Conservation (phyloP, 2,888 invertebrate genomes). For the Epistrophe eligans region DNA sequence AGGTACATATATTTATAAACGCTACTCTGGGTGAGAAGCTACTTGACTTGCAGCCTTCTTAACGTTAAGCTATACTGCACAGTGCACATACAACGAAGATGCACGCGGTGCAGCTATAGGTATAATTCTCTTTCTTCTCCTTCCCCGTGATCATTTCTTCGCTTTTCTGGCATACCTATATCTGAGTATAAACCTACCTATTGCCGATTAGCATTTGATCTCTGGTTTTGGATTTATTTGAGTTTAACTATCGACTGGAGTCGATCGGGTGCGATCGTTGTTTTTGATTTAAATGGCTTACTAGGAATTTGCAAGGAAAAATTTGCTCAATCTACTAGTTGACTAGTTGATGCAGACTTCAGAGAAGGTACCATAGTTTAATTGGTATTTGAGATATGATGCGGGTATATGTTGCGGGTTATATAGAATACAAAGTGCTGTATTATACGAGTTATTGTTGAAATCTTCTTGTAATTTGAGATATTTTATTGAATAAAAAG, state of each 20-base stretch:
- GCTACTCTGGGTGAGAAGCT: conserved; percentile 26
- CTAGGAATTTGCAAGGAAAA: conserved; percentile 67
- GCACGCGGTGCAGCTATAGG: conserved; percentile 4
- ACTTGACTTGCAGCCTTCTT: conserved; percentile 7
- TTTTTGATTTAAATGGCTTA: conserved; percentile 65
- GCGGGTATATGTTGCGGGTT: conserved; percentile 32
- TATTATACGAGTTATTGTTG: background rate
- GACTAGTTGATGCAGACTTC: conserved; percentile 13
- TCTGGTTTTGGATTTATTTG: conserved; percentile 69
- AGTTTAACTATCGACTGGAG: conserved; percentile 51
- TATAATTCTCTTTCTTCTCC: background rate
- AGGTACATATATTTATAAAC: too few species aligned
- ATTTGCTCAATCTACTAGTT: conserved; percentile 57
- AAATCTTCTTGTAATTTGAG: background rate
- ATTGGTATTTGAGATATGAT: conserved; percentile 68
- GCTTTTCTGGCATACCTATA: conserved; percentile 50
- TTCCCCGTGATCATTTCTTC: background rate
- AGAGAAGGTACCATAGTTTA: conserved; percentile 32
- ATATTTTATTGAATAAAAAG: background rate
- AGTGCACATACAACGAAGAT: conserved; percentile 20
- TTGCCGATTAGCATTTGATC: conserved; percentile 74
- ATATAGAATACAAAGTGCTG: background rate
- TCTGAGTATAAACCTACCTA: background rate
- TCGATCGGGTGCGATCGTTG: conserved; percentile 67
- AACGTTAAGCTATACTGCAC: background rate